Percentiles rank a stretch among this genome's conserved stretches.
phyloP scores from a whole-genome alignment of 2,888 invertebrate species.

The Blera fallax region DNA sequence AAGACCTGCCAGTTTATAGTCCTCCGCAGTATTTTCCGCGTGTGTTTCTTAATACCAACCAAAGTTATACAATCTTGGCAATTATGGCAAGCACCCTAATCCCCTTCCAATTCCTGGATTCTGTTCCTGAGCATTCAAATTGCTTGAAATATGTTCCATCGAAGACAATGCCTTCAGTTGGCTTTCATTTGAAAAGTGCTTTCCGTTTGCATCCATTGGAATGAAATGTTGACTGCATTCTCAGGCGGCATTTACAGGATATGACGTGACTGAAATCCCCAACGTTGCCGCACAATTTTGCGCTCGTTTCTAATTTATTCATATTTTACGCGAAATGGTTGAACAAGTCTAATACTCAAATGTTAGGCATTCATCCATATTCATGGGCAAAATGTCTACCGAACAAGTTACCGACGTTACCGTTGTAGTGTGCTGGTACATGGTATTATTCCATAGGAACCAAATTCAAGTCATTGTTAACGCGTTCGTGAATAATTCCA shows the following conservation, averaged over 20 bases:
- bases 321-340: conserved; percentile 18
- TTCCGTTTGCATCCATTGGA: neutral
- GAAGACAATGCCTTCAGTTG: neutral
- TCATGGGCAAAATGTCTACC: neutral
- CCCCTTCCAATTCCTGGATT: no score
- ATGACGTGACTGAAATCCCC: neutral
- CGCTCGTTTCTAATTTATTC: conserved; percentile 29
- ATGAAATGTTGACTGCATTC: neutral
- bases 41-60: no score
- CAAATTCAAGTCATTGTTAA: neutral
- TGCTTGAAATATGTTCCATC: no score
- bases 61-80: no score
- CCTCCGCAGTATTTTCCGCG: no score
- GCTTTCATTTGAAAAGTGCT: neutral
- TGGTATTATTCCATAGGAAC: neutral
- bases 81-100: no score
- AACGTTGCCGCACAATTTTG: neutral
- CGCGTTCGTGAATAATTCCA: neutral
- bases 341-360: conserved; percentile 6
- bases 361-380: conserved; percentile 27
- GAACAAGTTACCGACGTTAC: neutral
- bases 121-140: no score
- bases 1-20: no score
- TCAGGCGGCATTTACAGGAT: neutral
- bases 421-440: neutral